Percentiles rank a stretch among this genome's conserved stretches.
These are phyloP conservation scores for Ennomos erosarius DNA, from an alignment of 2,888 invertebrate genomes.

Conservation along the genomic window DNA sequence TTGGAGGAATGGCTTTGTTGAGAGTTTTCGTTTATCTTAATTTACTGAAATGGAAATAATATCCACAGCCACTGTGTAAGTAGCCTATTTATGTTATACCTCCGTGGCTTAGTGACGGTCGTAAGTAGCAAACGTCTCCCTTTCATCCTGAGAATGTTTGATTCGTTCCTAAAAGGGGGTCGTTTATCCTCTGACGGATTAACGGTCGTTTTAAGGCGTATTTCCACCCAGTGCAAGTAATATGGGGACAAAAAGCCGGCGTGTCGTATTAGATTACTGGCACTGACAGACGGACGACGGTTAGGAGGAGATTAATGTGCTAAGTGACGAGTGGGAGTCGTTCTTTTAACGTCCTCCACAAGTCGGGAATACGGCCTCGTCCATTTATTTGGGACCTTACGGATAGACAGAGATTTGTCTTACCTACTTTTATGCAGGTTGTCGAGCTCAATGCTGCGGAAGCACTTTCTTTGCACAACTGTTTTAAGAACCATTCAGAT, in stretches of 20 bases:
- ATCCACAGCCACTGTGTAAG: conserved; percentile 34
- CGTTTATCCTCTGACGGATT: conserved; percentile 70
- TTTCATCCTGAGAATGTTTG: conserved; percentile 61
- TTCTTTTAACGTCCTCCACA: conserved; percentile 55
- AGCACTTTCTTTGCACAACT: no score
- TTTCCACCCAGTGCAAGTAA: conserved; percentile 74
- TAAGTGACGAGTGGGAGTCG: conserved; percentile 81
- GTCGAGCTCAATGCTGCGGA: neutral
- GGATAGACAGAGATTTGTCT: conserved; percentile 70
- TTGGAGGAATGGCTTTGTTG: conserved; percentile 39
- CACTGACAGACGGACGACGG: conserved; percentile 80
- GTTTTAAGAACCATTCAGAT: no score
- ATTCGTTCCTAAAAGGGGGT: conserved; percentile 64
- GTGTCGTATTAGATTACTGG: conserved; percentile 84
- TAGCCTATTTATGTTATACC: conserved; percentile 36
- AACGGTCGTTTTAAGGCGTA: conserved; percentile 72
- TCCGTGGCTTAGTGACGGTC: conserved; percentile 36
- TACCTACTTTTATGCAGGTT: conserved; percentile 62
- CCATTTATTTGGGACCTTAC: conserved; percentile 68
- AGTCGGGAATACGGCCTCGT: conserved; percentile 59
- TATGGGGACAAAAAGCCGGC: conserved; percentile 81
- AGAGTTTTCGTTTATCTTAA: conserved; percentile 29
- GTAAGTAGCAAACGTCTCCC: conserved; percentile 48
- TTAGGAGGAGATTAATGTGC: conserved; percentile 80
- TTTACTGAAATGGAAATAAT: conserved; percentile 32